phyloP scores from a whole-genome alignment of 2,888 invertebrate genomes.

The Clitarchus hookeri region DNA sequence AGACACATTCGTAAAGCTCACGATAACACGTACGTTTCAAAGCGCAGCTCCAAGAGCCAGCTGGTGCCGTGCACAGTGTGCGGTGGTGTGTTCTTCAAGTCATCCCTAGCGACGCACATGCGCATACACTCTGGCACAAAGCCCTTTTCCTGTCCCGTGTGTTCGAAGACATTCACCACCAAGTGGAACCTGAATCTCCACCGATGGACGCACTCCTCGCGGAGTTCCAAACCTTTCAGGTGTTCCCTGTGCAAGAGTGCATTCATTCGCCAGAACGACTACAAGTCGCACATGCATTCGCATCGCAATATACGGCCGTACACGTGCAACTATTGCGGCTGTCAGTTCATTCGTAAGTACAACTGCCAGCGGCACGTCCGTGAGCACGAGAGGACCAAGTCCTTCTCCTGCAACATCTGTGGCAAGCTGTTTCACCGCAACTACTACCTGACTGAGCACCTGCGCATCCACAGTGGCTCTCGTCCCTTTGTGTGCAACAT shows the following conservation, averaged over 20 bases:
- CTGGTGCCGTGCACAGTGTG: conserved; percentile 80
- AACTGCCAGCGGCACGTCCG: conserved; percentile 84
- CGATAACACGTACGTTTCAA: conserved; percentile 73
- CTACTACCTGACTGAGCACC: conserved; percentile 86
- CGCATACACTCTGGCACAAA: conserved; percentile 76
- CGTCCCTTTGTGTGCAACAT: conserved; percentile 83
- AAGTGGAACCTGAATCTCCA: conserved; percentile 90
- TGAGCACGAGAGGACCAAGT: conserved; percentile 81
- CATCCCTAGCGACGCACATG: conserved; percentile 80
- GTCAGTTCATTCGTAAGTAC: conserved; percentile 85
- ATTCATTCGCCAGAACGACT: conserved; percentile 80
- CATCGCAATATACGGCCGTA: conserved; percentile 83
- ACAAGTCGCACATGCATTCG: conserved; percentile 82
- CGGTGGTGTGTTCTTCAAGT: conserved; percentile 74
- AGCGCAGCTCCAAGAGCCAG: conserved; percentile 61
- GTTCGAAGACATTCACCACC: conserved; percentile 84
- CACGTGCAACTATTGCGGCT: conserved; percentile 88
- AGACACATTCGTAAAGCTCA: conserved; percentile 82
- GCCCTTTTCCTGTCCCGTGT: conserved; percentile 80
- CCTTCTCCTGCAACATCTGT: conserved; percentile 76
- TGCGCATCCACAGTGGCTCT: conserved; percentile 82
- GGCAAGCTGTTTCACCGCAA: conserved; percentile 84
- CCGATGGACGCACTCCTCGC: conserved; percentile 85
- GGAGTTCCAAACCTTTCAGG: conserved; percentile 82
- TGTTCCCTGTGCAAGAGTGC: conserved; percentile 83